A percentile compares a stretch with the other conserved stretches of the same genome.
phyloP scores from a whole-genome alignment of 2,888 invertebrate genomes.

The Schrankia costaestrigalis region DNA sequence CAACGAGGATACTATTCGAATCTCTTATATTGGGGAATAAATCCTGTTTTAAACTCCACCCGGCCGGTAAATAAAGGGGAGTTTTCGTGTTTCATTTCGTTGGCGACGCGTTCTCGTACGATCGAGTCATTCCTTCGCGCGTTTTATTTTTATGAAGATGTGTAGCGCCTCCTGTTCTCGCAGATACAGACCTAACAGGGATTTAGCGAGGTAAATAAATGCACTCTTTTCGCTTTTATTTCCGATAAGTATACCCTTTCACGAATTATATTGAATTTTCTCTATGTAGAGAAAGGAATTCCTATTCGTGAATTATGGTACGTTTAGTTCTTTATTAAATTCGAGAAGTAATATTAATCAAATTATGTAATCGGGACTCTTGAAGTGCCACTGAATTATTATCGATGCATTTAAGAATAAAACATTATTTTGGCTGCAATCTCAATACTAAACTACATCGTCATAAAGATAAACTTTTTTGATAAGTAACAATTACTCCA shows the following conservation, averaged over 20 bases:
- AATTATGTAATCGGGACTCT: no score
- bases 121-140: conserved; percentile 51
- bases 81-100: conserved; percentile 57
- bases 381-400: no score
- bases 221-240: conserved; percentile 32
- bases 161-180: conserved; percentile 45
- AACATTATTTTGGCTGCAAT: no score
- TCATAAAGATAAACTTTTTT: no score
- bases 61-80: conserved; percentile 65
- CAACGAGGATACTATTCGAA: conserved; percentile 28
- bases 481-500: no score
- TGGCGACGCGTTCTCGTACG: conserved; percentile 44
- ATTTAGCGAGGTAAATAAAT: conserved; percentile 47
- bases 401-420: no score
- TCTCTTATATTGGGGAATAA: conserved; percentile 64
- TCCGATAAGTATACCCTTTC: conserved; percentile 4
- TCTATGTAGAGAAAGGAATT: conserved; percentile 2
- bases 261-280: conserved; percentile 15
- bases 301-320: no score
- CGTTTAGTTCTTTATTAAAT: no score
- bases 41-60: conserved; percentile 66
- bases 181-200: conserved; percentile 40
- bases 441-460: no score
- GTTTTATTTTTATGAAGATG: conserved; percentile 73
- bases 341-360: no score